Percentiles rank a stretch among this genome's conserved stretches.
phyloP scores from a whole-genome alignment of 2,888 invertebrate genomes.

The Tolmerus cingulatus region DNA sequence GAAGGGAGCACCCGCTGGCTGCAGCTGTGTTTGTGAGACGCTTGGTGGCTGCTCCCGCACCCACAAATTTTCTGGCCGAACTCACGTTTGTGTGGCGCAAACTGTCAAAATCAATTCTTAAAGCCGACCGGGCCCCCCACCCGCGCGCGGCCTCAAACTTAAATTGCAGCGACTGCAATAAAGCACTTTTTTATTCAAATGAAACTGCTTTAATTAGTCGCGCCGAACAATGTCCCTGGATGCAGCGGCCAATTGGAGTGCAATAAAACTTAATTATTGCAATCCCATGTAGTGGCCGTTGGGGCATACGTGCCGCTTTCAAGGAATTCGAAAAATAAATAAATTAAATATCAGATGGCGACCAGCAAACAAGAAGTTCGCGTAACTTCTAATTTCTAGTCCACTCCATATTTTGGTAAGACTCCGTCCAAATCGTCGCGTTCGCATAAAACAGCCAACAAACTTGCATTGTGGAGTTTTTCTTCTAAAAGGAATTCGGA shows the following conservation, averaged over 20 bases:
- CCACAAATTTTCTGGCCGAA: background rate
- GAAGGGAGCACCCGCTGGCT: background rate
- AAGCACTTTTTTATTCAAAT: constrained; percentile 10
- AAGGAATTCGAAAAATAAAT: background rate
- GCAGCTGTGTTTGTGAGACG: background rate
- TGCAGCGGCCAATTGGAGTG: background rate
- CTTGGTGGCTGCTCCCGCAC: background rate
- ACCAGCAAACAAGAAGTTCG: background rate
- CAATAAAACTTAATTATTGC: background rate
- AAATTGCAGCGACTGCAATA: constrained; percentile 19
- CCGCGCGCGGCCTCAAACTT: background rate
- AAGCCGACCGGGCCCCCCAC: background rate
- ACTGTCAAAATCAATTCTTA: constrained; percentile 40
- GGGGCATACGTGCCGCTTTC: background rate
- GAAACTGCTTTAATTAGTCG: constrained; percentile 14
- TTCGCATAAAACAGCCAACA: no score
- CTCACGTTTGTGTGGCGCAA: background rate
- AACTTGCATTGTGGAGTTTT: background rate
- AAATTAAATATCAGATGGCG: background rate
- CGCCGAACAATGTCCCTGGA: background rate
- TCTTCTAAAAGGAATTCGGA: background rate
- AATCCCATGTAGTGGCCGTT: background rate
- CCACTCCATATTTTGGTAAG: no score
- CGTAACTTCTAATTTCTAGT: background rate
- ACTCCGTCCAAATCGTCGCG: no score